Evolutionary conservation across 2,113 vertebrate genomes (phyloP), one percentile per base, ranked within the genome.

Genomic region (Rafetus swinhoei): DNA sequence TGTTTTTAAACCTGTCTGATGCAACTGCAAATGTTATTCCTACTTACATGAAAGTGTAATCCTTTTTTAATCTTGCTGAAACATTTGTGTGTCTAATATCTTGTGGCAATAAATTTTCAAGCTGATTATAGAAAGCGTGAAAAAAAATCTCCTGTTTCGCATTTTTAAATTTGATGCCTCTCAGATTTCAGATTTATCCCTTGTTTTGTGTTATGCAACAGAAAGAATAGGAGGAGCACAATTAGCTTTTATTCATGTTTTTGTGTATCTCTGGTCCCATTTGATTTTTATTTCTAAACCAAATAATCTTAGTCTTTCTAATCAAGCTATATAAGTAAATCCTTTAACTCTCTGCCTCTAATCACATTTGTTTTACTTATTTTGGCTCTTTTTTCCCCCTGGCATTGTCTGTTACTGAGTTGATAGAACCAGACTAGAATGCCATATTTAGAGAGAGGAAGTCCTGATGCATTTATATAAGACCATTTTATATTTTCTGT

Each of bases 1-100:
- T 97, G 95, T 97, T 97, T 96, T 97, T 94, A 95, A 97, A 97
- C 92, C 92, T 97, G 91, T 96, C 94, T 97, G 96, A 97, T 95
- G 92, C 94, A 93, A 89, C 93, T 96, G 94, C 95, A 96, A 96
- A 96, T 95, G 96, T 94, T 97, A 88, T 96, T 95, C 92, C 95
- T 95, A 89, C 92, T 96, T 97, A 96, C 85, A 96, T 96, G 94
- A 96, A 96, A 90, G 86, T 89, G 59, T 96, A 95, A 96, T 95
- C 94, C 88, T 90, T 95, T 97, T 96, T 96, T 95, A 97, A 97
- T 96, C 95, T 95, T 92, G 74, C 89, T 81, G 87, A 88, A 97
- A 96, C 89, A 62, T 1, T 72, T 86, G 89, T 89, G 62, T 50
- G 12, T 88, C 29, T 93, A 89, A 92, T 96, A 95, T 93, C 95